phyloP scores from a whole-genome alignment of 2,888 invertebrate genomes.

The Leptinotarsa peninsularis region DNA sequence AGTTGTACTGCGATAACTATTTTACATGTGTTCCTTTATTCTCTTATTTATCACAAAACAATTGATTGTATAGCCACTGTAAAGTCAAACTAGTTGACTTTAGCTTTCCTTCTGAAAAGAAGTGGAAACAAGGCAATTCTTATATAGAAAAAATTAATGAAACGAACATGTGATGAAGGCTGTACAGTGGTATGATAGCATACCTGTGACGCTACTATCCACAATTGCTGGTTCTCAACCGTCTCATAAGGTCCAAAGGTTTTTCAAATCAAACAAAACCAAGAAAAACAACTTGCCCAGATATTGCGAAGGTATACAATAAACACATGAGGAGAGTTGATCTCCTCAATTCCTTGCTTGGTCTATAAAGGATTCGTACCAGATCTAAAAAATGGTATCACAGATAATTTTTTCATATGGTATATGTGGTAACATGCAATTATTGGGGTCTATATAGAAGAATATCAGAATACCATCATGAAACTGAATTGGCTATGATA shows the following conservation, averaged over 20 bases:
- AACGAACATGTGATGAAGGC: background rate
- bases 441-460: background rate
- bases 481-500: background rate
- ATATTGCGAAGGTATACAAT: background rate
- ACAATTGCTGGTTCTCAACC: conserved; percentile 6
- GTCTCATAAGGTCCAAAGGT: conserved; percentile 1
- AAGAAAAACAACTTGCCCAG: background rate
- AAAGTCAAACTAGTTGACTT: background rate
- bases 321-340: background rate
- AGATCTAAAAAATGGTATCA: conserved; percentile 5
- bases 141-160: conserved; percentile 6
- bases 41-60: conserved; percentile 1
- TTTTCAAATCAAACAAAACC: conserved; percentile 10
- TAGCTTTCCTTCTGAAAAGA: conserved; percentile 19
- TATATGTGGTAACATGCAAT: background rate
- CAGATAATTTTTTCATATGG: background rate
- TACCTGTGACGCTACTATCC: conserved; percentile 9
- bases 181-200: conserved; percentile 10
- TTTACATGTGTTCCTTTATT: conserved; percentile 45
- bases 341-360: conserved; percentile 10
- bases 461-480: too few relatives aligned
- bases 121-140: conserved; percentile 22
- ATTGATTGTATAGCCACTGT: conserved; percentile 15
- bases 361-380: background rate
- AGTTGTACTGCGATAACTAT: conserved; percentile 52